Conservation (phyloP, 2,888 invertebrate species). For the Syrista parreyssii region DNA sequence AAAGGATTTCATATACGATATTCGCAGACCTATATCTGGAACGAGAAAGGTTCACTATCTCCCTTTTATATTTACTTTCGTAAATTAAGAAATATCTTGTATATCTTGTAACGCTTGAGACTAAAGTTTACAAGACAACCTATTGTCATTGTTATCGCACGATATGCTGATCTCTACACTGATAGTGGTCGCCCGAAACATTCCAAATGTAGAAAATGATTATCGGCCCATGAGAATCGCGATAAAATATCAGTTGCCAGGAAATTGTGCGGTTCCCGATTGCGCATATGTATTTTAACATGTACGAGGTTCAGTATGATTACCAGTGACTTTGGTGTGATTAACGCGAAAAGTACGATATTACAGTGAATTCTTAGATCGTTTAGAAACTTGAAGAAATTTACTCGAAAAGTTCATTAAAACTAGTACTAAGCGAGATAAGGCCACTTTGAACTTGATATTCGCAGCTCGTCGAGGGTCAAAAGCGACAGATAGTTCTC, state of each 20-base stretch:
- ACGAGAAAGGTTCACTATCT: slow-evolving; percentile 28
- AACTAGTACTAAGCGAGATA: background rate
- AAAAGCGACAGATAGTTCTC: slow-evolving; percentile 34
- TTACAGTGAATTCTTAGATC: background rate
- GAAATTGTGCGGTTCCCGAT: background rate
- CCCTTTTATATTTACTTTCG: background rate
- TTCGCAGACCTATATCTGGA: slow-evolving; percentile 35
- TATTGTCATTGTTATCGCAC: background rate
- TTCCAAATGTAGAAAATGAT: background rate
- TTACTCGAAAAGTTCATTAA: background rate
- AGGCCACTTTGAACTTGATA: background rate
- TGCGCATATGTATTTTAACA: background rate
- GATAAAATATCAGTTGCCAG: background rate
- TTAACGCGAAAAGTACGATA: background rate
- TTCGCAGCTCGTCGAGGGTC: slow-evolving; percentile 27
- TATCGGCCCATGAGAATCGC: background rate
- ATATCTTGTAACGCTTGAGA: background rate
- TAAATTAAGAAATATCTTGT: background rate
- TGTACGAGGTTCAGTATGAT: background rate
- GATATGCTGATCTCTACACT: background rate
- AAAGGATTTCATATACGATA: slow-evolving; percentile 54
- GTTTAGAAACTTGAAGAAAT: background rate
- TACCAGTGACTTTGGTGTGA: background rate
- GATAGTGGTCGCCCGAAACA: background rate
- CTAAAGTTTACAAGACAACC: background rate